Base-by-base conservation (phyloP, 2,888 invertebrate species). In the Apamea epomidion region DNA sequence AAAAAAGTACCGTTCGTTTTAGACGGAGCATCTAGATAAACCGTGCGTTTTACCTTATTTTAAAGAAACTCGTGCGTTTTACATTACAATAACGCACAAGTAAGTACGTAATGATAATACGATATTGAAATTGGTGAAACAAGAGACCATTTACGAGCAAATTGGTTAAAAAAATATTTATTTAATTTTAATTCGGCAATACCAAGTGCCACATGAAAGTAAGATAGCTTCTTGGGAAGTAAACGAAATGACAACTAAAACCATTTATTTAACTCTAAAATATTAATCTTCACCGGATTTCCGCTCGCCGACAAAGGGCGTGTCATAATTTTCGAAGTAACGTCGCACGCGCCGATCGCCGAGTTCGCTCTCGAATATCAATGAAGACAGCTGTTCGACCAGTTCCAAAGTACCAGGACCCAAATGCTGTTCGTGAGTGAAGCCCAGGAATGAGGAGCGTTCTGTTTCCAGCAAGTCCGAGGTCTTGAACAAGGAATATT, bases 271-370 rank as follows among this genome's bases (percentile, higher is more conserved):
- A 51, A 78, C n/a, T 32, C 16, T 69, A 78, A 32, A 82, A 67
- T 51, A 67, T 67, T 84, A 76, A 45, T 62, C 29, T 29, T 6
- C 25, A 68, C n/a, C 42, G 2, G 70, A 58, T 69, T 72, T 75
- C 65, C 0, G 8, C 12, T 84, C 82, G 29, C 89, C 93, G 0
- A 91, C 80, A 76, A 95, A 96, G 0, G 96, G 94, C 8, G 95
- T 93, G 29, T 95, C 94, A 75, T 93, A 96, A 2, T 86, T 84
- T 25, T 95, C 94, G 86, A 93, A 96, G 87, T 96, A 96, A 6
- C 96, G 91, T 18, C 94, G 91, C 65, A 96, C 94, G 29, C 89
- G 89, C 0, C 95, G 92, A 58, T 96, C 95, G 0, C 96, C 96
- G 0, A 75, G 78, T 0, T 86, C 84, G 8, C 88, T 89, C 29